phyloP scores from a whole-genome alignment of 1,140 invertebrate species.

The Leucophenga varia region DNA sequence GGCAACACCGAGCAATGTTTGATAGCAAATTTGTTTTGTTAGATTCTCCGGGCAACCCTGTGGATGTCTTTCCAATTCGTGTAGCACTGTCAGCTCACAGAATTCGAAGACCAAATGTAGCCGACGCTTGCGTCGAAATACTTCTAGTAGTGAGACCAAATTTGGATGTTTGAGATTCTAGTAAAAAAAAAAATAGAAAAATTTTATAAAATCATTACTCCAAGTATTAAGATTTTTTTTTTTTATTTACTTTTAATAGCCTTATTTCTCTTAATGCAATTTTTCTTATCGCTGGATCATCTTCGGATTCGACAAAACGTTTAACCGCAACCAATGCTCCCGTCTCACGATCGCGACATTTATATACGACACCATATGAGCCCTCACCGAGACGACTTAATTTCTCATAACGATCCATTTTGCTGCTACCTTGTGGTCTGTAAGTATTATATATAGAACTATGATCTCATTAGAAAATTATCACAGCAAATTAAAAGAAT shows the following conservation, averaged over 20 bases:
- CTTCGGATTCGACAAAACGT: conserved; percentile 98
- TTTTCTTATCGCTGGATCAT: conserved; percentile 97
- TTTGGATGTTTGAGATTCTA: conserved; percentile 99
- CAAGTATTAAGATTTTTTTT: neutral
- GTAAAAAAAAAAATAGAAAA: neutral
- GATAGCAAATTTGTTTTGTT: conserved; percentile 92
- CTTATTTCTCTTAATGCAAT: conserved; percentile 97
- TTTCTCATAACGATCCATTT: conserved; percentile 99
- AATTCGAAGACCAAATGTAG: conserved; percentile 98
- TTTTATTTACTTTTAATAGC: conserved; percentile 83
- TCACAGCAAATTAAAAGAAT: neutral
- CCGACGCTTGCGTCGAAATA: conserved; percentile 94
- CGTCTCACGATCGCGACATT: conserved; percentile 94
- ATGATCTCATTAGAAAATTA: neutral
- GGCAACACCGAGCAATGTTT: conserved; percentile 90
- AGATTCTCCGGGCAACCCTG: conserved; percentile 81
- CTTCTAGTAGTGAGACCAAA: conserved; percentile 95
- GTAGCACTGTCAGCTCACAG: conserved; percentile 95
- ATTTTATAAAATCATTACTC: no score
- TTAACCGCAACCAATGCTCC: conserved; percentile 97
- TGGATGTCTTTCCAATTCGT: conserved; percentile 92
- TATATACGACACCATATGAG: conserved; percentile 98
- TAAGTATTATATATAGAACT: no score
- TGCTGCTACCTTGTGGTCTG: conserved; percentile 81
- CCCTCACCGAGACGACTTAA: conserved; percentile 95